Evolutionary conservation across 2,888 invertebrate species (phyloP).

Genomic region (Sipha maydis): DNA sequence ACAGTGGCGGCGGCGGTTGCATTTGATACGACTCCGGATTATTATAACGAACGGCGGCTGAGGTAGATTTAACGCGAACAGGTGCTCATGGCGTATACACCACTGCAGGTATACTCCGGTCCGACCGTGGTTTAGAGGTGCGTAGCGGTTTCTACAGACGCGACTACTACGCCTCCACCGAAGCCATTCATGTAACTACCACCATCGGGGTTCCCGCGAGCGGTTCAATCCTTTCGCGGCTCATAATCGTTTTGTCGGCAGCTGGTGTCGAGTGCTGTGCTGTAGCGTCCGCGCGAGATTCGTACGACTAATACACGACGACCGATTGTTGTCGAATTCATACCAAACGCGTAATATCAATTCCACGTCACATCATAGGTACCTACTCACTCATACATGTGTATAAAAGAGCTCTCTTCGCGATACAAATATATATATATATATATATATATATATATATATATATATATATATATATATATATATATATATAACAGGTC

Average conservation of each 20-base stretch:
- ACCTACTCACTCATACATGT: no score
- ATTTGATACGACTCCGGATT: slow-evolving; percentile 30
- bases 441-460: no score
- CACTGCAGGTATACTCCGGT: background rate
- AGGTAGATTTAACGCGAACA: slow-evolving; percentile 29
- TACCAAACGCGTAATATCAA: background rate
- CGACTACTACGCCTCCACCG: background rate
- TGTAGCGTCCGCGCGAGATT: no score
- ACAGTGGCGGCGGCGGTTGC: background rate
- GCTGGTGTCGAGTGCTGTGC: background rate
- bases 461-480: no score
- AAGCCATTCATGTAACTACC: background rate
- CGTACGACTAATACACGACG: background rate
- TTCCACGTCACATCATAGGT: background rate
- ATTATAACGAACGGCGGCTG: background rate
- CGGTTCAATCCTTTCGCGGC: slow-evolving; percentile 14
- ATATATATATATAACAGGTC: no score
- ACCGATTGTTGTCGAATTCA: background rate
- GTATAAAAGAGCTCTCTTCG: no score
- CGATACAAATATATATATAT: no score
- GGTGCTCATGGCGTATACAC: background rate
- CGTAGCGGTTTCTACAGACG: background rate
- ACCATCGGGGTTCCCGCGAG: background rate
- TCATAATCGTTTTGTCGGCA: background rate
- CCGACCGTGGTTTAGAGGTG: background rate